These are phyloP conservation scores for Pogonocichla stellata DNA, from an alignment of 2,113 vertebrate genomes.

Conservation along the genomic window DNA sequence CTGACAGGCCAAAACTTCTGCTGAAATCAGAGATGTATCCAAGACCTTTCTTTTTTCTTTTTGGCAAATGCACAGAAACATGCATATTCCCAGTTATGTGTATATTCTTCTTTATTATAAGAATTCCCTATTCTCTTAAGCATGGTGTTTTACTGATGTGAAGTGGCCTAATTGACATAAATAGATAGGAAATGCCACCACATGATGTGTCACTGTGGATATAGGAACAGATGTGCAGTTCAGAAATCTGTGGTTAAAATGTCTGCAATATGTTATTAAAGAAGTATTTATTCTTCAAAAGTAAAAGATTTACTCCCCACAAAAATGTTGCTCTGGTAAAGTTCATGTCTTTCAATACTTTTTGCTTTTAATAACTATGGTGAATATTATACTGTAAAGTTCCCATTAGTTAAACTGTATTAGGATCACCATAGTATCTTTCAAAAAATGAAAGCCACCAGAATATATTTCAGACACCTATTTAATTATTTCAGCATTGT, in stretches of 20 bases:
- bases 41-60: background rate
- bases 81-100: background rate
- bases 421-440: background rate
- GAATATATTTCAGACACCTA: background rate
- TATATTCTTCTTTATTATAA: background rate
- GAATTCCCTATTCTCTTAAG: background rate
- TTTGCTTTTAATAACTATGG: background rate
- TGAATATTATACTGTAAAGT: background rate
- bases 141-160: background rate
- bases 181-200: conserved; percentile 25
- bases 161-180: background rate
- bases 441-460: background rate
- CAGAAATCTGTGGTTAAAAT: background rate
- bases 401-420: background rate
- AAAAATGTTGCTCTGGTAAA: conserved; percentile 23
- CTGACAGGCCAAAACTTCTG: background rate
- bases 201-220: conserved; percentile 28
- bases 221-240: conserved; percentile 33
- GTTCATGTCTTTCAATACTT: background rate
- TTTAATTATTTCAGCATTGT: background rate
- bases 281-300: conserved; percentile 58
- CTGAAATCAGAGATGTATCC: background rate
- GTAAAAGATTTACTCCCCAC: conserved; percentile 24
- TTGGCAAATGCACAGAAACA: background rate
- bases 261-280: conserved; percentile 35